Percentiles rank a stretch among this genome's conserved stretches.
Conservation (phyloP, 1,140 invertebrate species). For the Wasmannia auropunctata region DNA sequence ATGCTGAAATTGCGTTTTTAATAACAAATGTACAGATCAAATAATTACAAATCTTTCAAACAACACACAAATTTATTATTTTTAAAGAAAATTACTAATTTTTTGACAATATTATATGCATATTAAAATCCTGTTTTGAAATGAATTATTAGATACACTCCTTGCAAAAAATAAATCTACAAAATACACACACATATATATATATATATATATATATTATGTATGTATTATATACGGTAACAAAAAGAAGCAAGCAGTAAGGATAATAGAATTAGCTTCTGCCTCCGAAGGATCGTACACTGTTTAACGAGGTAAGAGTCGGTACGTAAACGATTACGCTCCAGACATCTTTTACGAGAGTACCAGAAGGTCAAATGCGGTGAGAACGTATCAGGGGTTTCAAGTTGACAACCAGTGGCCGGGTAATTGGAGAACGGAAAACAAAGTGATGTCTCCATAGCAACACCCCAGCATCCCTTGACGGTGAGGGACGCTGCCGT, state of each 20-base stretch:
- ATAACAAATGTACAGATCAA: background rate
- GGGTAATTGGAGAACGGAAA: constrained; percentile 82
- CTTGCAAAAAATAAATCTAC: background rate
- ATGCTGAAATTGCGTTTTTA: background rate
- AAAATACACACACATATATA: background rate
- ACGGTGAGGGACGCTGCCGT: background rate
- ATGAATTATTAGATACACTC: background rate
- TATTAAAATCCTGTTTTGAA: background rate
- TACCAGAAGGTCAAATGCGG: background rate
- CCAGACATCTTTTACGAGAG: background rate
- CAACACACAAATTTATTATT: background rate
- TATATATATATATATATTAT: no score
- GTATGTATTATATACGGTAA: no score
- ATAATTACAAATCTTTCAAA: background rate
- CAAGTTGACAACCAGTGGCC: constrained; percentile 74
- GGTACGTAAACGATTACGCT: background rate
- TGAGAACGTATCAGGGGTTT: constrained; percentile 61
- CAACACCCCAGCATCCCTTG: constrained; percentile 78
- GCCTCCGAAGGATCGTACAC: background rate
- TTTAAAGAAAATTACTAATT: background rate
- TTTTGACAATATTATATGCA: background rate
- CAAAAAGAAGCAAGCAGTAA: background rate
- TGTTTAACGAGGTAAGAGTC: background rate
- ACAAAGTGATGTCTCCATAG: constrained; percentile 79
- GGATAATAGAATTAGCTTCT: background rate